These are phyloP conservation scores for Acromyrmex heyeri DNA, from an alignment of 1,140 invertebrate species.

Conservation along the genomic window DNA sequence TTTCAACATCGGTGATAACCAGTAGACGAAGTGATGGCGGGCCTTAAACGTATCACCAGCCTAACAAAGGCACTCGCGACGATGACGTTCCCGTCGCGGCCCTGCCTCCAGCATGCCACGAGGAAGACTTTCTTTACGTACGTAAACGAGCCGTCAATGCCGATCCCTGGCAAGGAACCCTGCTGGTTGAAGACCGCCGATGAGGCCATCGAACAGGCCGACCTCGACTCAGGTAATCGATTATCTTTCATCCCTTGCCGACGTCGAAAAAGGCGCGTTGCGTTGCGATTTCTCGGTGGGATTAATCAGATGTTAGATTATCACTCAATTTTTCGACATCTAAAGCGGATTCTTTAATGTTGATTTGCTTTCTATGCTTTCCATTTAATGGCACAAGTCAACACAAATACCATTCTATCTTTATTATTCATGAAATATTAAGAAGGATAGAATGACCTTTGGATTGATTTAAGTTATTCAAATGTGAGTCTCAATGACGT, in stretches of 20 bases:
- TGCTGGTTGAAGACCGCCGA: conserved; percentile 81
- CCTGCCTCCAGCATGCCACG: conserved; percentile 67
- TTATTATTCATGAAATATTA: no score
- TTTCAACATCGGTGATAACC: background rate
- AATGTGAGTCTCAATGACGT: background rate
- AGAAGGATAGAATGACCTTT: no score
- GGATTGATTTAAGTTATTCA: background rate
- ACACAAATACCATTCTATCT: no score
- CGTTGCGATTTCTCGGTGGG: background rate
- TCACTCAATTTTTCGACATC: background rate
- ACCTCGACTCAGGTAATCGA: conserved; percentile 80
- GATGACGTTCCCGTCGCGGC: conserved; percentile 61
- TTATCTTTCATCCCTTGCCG: background rate
- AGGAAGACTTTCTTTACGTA: conserved; percentile 87
- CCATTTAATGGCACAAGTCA: no score
- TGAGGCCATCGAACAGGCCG: conserved; percentile 84
- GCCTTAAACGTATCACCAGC: conserved; percentile 79
- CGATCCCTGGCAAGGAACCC: conserved; percentile 82
- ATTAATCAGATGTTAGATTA: background rate
- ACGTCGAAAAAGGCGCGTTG: background rate
- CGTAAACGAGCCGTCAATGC: conserved; percentile 86
- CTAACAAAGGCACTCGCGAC: conserved; percentile 77
- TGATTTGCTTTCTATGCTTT: background rate
- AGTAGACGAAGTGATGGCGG: conserved; percentile 78
- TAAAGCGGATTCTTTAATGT: background rate